Base-by-base conservation (phyloP, 2,113 vertebrate species). In the Mystacornis crossleyi region DNA sequence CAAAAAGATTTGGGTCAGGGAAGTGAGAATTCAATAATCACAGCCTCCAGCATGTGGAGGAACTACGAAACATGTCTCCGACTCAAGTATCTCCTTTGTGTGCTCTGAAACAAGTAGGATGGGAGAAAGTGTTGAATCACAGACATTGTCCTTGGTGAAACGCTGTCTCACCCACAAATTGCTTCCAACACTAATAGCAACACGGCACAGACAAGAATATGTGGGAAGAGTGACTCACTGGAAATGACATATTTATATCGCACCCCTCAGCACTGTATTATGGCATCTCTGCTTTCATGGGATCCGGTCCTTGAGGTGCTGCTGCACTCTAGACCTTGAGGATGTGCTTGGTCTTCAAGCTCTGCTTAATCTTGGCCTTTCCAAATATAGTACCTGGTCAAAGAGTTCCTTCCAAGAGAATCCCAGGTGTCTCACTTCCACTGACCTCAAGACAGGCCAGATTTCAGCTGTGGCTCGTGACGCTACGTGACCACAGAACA, bases 171-270 rank as follows among this genome's bases (percentile, higher is more conserved):
- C 84, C 91, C 93, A 93, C 95, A 96, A 89, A 95, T 86, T 92
- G 86, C 86, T 94, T 90, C 69, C 86, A 81, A 94, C 72, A 78
- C 61, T 94, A 96, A 96, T 90, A 96, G 77, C 81, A 96, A 67
- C 79, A 94, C 0, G 4, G 90, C 55, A 92, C 40, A 86, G 95
- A 94, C 82, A 95, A 78, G 86, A 90, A 96, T 95, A 89, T 91
- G 91, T 93, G 94, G 94, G 94, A 92, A 89, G 93, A 86, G 72
- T 95, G 95, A 95, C 72, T 96, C 94, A 97, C 72, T 96, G 86
- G 83, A 81, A 97, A 93, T 40, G 86, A 84, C 82, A 93, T 93
- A 92, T 93, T 95, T 95, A 86, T 83, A 48, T 54, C 90, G 78
- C 72, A 91, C 36, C 75, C 84, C 71, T 95, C 9, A 1, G 88